A percentile compares a stretch with the other conserved stretches of the same genome.
These are phyloP conservation scores for Griposia aprilina DNA, from an alignment of 2,888 invertebrate species.

Conservation along the genomic window DNA sequence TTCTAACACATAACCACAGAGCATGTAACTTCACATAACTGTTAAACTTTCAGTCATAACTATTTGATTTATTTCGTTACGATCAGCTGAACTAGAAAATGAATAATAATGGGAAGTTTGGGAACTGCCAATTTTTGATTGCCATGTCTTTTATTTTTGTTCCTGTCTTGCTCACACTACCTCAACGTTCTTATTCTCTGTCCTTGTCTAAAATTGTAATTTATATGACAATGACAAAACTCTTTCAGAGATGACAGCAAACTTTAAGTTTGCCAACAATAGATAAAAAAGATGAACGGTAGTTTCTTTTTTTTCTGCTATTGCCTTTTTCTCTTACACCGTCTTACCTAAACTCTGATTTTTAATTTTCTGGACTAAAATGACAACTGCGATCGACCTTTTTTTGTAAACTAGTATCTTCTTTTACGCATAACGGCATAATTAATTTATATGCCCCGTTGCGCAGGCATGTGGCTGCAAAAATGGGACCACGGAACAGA, in stretches of 20 bases:
- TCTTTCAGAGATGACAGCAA: not conserved
- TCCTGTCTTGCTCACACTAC: slow-evolving; percentile 23
- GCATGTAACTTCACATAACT: not conserved
- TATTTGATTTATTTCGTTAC: not conserved
- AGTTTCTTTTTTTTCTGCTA: not conserved
- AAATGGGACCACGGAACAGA: too few relatives aligned
- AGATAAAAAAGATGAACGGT: not conserved
- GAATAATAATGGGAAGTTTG: too few relatives aligned
- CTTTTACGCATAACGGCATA: too few relatives aligned
- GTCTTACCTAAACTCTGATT: not conserved
- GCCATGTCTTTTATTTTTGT: slow-evolving; percentile 16
- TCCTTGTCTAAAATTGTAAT: not conserved
- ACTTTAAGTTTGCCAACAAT: slow-evolving; percentile 15
- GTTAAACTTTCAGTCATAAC: slow-evolving; percentile 7
- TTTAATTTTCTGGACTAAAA: too few relatives aligned
- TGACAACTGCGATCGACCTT: too few relatives aligned
- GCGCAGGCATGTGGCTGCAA: too few relatives aligned
- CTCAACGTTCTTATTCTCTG: not conserved
- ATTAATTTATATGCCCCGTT: too few relatives aligned
- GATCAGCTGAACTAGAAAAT: slow-evolving; percentile 10
- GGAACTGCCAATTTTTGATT: not conserved
- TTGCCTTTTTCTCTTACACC: not conserved
- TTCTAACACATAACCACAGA: not conserved
- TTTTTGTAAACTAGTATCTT: too few relatives aligned
- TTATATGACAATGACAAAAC: not conserved